Base-by-base conservation (phyloP, 2,797 vertebrate species). In the Eospalax fontanierii region DNA sequence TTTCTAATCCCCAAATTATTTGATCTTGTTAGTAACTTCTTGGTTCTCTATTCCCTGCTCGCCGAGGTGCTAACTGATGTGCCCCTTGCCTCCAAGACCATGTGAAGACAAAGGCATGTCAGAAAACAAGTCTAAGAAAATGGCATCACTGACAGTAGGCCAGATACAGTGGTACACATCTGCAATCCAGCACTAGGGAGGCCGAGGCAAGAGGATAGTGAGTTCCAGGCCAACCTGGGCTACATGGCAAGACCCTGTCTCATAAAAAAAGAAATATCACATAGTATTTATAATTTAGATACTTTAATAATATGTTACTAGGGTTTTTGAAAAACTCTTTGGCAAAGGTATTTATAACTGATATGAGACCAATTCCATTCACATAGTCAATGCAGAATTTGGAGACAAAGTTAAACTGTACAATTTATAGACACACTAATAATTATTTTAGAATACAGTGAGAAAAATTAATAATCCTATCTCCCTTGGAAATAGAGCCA, bases 221-320 rank as follows among this genome's bases (percentile, higher is more conserved):
- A 68, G 4, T 33, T 70, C 26, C 38, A 76, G n/a, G 26, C 50
- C 19, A 59, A 28, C 18, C 19, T 79, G n/a, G 18, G 28, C n/a
- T 57, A 57, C 14, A 40, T 40, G 6, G 11, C 4, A 68, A 68
- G 46, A 9, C 4, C 24, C 12, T 57, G 33, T 40, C 74, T 89
- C 43, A 80, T 46, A 50, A n/a, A 68, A 61, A 65, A 83, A 66
- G 19, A 33, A 43, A 54, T 78, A 30, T 76, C 35, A 66, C 66
- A n/a, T 8, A 87, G 40, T 43, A 73, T 78, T 92, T 35, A 65
- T 16, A 83, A 35, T n/a, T 57, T 71, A 54, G 50, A 68, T 35
- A 88, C 38, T 85, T 75, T 30, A 43, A 50, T 40, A 43, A 59
- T 82, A 71, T 81, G 79, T 88, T 68, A 92, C 43, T 85, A 88